Conservation (phyloP, 1,140 invertebrate genomes). For the Lycorma delicatula region DNA sequence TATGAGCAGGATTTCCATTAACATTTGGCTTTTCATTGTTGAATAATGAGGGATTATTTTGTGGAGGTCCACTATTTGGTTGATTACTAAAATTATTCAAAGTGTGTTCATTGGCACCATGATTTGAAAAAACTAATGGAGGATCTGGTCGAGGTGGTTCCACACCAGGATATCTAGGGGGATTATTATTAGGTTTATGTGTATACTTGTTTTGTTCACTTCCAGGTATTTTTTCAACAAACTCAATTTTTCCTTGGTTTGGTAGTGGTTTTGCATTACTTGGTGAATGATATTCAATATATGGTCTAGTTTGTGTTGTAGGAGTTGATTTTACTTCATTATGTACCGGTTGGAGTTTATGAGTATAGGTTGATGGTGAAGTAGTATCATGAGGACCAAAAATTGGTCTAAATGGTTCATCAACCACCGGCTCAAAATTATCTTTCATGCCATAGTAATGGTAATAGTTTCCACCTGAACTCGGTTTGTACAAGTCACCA, state of each 20-base stretch:
- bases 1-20: not conserved
- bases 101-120: too few relatives aligned
- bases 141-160: constrained; percentile 12
- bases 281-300: constrained; percentile 3
- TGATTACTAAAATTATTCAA: not conserved
- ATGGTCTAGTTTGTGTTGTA: too few relatives aligned
- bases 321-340: constrained; percentile 6
- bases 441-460: constrained; percentile 12
- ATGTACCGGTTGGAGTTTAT: not conserved
- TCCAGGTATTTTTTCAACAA: not conserved
- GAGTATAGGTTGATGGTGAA: not conserved
- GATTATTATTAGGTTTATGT: not conserved
- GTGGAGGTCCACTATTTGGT: not conserved
- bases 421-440: constrained; percentile 1
- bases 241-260: not conserved
- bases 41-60: not conserved
- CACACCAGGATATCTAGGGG: not conserved
- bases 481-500: not conserved
- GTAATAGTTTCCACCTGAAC: not conserved
- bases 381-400: constrained; percentile 18
- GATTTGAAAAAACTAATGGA: constrained; percentile 1
- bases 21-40: not conserved
- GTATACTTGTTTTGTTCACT: not conserved
- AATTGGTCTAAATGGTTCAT: constrained; percentile 35
- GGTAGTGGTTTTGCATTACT: not conserved